Evolutionary conservation across 2,888 invertebrate genomes (phyloP).

Genomic region (Drosophila differens): DNA sequence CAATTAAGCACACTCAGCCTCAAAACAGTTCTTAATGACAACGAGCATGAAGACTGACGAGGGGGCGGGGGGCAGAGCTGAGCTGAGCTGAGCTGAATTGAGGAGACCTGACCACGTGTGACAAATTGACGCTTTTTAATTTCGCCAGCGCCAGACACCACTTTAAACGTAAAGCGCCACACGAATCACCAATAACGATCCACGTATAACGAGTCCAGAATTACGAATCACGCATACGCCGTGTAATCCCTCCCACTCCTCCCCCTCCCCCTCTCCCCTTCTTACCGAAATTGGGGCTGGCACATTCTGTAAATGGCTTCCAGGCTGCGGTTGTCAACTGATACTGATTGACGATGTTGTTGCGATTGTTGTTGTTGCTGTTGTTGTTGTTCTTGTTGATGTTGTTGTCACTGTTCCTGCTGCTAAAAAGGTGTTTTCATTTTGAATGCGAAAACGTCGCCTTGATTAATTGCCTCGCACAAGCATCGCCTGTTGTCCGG

Average conservation of each 20-base stretch:
- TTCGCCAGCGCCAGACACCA: conserved; percentile 58
- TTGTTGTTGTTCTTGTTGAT: conserved; percentile 39
- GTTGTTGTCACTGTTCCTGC: conserved; percentile 39
- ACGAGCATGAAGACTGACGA: not conserved
- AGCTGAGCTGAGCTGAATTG: not conserved
- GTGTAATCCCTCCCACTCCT: conserved; percentile 1
- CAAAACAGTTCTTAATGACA: conserved; percentile 66
- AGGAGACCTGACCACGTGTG: conserved; percentile 70
- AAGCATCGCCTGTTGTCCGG: conserved; percentile 48
- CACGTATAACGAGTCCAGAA: conserved; percentile 30
- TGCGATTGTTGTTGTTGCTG: conserved; percentile 40
- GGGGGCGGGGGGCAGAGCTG: not conserved
- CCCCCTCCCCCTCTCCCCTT: not conserved
- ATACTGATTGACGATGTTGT: conserved; percentile 75
- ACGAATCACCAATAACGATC: conserved; percentile 41
- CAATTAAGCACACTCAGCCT: conserved; percentile 71
- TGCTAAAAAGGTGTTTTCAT: conserved; percentile 77
- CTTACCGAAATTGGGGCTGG: conserved; percentile 20
- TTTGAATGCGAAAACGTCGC: conserved; percentile 74
- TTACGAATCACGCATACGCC: conserved; percentile 51
- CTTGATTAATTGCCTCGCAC: conserved; percentile 83
- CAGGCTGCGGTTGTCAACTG: conserved; percentile 62
- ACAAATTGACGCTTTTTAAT: conserved; percentile 84
- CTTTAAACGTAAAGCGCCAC: conserved; percentile 57
- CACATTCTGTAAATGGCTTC: conserved; percentile 57